Evolutionary conservation across 2,888 invertebrate genomes (phyloP), one percentile per base, ranked within the genome.

Genomic region (Patella caerulea): DNA sequence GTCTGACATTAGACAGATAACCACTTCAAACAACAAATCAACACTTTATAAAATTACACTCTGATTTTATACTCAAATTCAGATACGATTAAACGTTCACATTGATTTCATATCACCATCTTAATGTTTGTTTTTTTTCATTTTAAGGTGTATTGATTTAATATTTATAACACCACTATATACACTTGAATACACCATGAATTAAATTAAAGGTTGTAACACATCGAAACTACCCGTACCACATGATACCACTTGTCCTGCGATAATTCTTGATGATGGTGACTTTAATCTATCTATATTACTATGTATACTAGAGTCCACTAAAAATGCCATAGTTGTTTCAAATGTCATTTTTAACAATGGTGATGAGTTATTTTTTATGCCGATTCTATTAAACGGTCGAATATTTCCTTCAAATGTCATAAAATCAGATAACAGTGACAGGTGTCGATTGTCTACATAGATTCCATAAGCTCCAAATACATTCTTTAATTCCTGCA

Each of bases 291-390:
- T 93, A 91, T 98, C 98, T 56, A 91, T 92, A 88, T 95, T 91
- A 93, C 95, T 94, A 88, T 93, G 92, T 5, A 95, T 91, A 0
- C 96, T 94, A 0, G 97, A 96, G 77, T 94, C 95, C 86, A 94
- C 95, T 82, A 99, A 92, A 91, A 98, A 98, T 83, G 94, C 94
- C 81, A 97, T 93, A 3, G 97, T 96, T 1, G 98, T 96, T 91
- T 99, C 99, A 90, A 98, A 99, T 0, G 97, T 97, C 96, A 99
- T 99, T 92, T 98, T 98, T 91, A 99, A 99, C 24, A 99, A 92
- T 0, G 98, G 97, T 0, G 99, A 99, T 0, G 97, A 94, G n/a
- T 95, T 96, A 73, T 95, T 94, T 85, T 95, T 95, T 95, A 99
- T 97, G 12, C 98, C 97, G 86, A 94, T 94, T 45, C 99, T 94